Base-by-base conservation (phyloP, 2,888 invertebrate species). In the Achlya flavicornis region DNA sequence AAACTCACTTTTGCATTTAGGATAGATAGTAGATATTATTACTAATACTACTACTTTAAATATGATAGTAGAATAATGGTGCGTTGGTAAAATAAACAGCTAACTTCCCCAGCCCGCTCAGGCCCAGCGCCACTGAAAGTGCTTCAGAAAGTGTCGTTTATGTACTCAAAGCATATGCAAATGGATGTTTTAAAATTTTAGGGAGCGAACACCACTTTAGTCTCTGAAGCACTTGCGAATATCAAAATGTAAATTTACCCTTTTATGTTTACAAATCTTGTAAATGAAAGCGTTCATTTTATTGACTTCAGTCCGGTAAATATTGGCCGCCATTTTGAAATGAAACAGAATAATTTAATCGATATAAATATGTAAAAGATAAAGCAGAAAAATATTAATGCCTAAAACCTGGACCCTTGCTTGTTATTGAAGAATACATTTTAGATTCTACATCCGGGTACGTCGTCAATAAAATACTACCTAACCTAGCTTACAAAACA, bases 161-260 rank as follows among this genome's bases (percentile, higher is more conserved):
- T 92, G 88, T 92, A 91, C 90, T 90, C 92, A 93, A 93, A 93
- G 93, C 92, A 92, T 93, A 93, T 93, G 93, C 93, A 93, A 93
- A 93, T 93, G 75, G 89, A 86, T 92, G 92, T 92, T 93, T 93
- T 93, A 93, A 93, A 92, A 93, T 92, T 92, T 92, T 93, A 93
- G 93, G 92, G 91, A 88, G 91, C 88, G 89, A 91, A 90, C 84
- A 89, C 88, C 90, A 90, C 87, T 92, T 91, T 89, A 87, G 89
- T 90, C 92, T 89, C 93, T 78, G 84, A 83, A 91, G 92, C 92
- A 91, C 89, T 93, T 90, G 92, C 88, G 86, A 91, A 90, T 89
- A 93, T 93, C 91, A 93, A 92, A 93, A 93, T 93, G 93, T 92
- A 92, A 93, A 93, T 93, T 88, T 84, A 93, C 92, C 92, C 93